These are phyloP conservation scores for Papilio protenor DNA, from an alignment of 2,888 invertebrate species.

Conservation along the genomic window DNA sequence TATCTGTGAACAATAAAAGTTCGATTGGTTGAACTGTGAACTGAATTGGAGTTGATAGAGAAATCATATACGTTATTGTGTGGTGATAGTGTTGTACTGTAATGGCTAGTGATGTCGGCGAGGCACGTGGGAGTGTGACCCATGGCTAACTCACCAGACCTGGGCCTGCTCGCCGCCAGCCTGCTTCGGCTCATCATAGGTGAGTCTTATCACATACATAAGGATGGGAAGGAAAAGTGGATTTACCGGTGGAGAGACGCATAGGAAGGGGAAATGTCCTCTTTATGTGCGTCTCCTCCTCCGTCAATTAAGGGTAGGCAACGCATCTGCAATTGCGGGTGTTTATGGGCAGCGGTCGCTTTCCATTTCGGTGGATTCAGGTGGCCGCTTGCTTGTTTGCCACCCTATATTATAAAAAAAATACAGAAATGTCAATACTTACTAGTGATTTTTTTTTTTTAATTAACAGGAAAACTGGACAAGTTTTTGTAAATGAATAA, in stretches of 20 bases:
- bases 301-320: no score
- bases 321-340: no score
- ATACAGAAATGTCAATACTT: not conserved
- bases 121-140: conserved; percentile 70
- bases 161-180: conserved; percentile 85
- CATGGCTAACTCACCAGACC: conserved; percentile 85
- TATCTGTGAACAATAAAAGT: conserved; percentile 20
- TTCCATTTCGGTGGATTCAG: no score
- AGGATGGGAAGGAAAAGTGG: no score
- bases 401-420: no score
- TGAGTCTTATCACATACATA: conserved; percentile 75
- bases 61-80: conserved; percentile 44
- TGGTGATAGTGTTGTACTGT: conserved; percentile 55
- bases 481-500: no score
- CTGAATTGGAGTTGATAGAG: conserved; percentile 45
- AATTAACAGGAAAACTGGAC: no score
- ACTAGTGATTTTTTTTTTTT: not conserved
- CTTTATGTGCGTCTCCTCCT: no score
- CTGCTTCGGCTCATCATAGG: conserved; percentile 86
- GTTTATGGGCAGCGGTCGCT: no score
- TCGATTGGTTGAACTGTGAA: conserved; percentile 30
- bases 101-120: conserved; percentile 70
- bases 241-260: no score
- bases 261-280: no score
- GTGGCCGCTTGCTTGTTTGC: no score